Conservation (phyloP, 1,140 invertebrate genomes). For the Holcopasites calliopsidis region DNA sequence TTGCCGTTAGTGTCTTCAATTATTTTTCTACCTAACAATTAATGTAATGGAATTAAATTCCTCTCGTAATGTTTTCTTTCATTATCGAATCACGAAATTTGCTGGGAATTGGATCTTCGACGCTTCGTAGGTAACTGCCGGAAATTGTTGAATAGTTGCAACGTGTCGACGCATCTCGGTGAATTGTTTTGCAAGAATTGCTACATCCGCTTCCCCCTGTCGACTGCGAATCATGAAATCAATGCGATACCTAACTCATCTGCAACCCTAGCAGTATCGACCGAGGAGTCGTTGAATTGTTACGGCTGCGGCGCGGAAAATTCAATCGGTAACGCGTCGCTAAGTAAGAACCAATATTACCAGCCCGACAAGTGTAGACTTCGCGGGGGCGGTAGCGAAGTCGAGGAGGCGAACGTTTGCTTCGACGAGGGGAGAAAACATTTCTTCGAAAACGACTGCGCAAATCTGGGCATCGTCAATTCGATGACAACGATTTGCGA, state of each 20-base stretch:
- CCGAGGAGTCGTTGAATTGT: constrained; percentile 22
- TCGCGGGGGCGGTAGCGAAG: constrained; percentile 51
- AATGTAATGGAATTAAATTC: neutral
- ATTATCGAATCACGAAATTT: neutral
- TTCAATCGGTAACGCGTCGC: constrained; percentile 14
- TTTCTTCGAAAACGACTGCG: constrained; percentile 22
- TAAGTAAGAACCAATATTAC: constrained; percentile 33
- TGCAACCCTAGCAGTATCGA: constrained; percentile 5
- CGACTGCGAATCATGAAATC: constrained; percentile 16
- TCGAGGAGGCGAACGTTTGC: constrained; percentile 25
- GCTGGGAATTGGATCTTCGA: neutral
- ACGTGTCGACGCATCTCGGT: constrained; percentile 67
- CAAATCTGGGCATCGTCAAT: constrained; percentile 26
- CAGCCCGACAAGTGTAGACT: constrained; percentile 44
- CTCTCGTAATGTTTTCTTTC: neutral
- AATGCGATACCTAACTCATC: neutral
- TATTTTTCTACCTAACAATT: neutral
- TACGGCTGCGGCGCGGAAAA: neutral
- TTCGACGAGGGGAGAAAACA: constrained; percentile 8
- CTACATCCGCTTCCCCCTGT: constrained; percentile 40
- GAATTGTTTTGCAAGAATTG: constrained; percentile 74
- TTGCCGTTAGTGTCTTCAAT: constrained; percentile 74
- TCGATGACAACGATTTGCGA: constrained; percentile 39
- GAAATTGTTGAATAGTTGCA: constrained; percentile 68
- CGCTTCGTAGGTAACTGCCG: constrained; percentile 68